Conservation (phyloP, 2,888 invertebrate species). For the Polymixis flavicincta region DNA sequence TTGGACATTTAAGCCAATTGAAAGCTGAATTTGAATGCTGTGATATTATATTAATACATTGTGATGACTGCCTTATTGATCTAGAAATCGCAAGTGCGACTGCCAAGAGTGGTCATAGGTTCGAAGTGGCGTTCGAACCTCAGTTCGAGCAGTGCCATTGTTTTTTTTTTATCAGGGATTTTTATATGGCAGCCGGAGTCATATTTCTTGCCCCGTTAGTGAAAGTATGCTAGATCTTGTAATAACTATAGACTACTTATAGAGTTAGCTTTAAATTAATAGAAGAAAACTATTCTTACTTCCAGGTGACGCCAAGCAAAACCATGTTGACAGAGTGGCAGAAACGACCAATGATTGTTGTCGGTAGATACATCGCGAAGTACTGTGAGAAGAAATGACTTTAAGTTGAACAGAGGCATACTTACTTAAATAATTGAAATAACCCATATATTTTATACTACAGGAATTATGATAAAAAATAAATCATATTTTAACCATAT, state of each 20-base stretch:
- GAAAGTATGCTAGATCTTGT: neutral
- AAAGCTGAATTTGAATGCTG: no score
- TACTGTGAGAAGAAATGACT: slow-evolving; percentile 54
- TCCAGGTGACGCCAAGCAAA: slow-evolving; percentile 91
- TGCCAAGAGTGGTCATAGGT: neutral
- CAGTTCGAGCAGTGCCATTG: no score
- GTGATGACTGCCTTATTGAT: neutral
- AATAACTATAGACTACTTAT: no score
- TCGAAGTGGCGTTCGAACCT: neutral
- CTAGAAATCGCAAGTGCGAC: neutral
- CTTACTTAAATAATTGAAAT: neutral
- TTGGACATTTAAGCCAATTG: no score
- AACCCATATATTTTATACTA: neutral
- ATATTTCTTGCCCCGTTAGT: neutral
- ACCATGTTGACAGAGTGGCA: slow-evolving; percentile 92
- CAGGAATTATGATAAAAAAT: neutral
- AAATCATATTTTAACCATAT: neutral
- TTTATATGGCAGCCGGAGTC: no score
- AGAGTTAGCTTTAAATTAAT: no score
- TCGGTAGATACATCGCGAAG: slow-evolving; percentile 91
- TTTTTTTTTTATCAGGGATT: no score
- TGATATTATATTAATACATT: neutral
- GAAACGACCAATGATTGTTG: slow-evolving; percentile 92
- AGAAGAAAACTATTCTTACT: slow-evolving; percentile 39
- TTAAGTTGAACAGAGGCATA: neutral